phyloP scores from a whole-genome alignment of 2,113 vertebrate genomes.

The Herpetotheres cachinnans region DNA sequence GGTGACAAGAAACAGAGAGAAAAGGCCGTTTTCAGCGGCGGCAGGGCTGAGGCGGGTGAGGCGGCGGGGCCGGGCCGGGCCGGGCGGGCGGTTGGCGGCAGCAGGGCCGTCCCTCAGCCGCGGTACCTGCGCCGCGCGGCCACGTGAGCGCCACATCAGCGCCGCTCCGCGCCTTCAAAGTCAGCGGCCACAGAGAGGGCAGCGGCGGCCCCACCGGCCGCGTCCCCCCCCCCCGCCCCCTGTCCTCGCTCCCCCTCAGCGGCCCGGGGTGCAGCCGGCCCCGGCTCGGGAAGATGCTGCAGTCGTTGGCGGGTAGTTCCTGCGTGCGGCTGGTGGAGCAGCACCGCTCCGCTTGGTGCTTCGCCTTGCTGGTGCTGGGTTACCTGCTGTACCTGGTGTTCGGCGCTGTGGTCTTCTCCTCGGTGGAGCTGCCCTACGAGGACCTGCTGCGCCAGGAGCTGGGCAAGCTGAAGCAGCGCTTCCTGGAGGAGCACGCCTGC shows the following conservation, averaged over 20 bases:
- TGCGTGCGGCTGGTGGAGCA: constrained; percentile 88
- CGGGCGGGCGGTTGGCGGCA: background rate
- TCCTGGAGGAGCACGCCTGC: constrained; percentile 87
- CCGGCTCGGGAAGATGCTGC: constrained; percentile 82
- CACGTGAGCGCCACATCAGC: constrained; percentile 76
- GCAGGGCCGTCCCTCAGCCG: background rate
- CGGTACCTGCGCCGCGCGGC: constrained; percentile 71
- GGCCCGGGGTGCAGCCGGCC: background rate
- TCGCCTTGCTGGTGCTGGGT: constrained; percentile 82
- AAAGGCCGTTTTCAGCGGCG: background rate
- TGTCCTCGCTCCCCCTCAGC: background rate
- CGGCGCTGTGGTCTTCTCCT: constrained; percentile 94
- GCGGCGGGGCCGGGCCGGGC: background rate
- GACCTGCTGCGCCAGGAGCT: constrained; percentile 90
- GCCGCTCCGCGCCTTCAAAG: background rate
- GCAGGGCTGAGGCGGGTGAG: background rate
- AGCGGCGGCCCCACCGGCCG: background rate
- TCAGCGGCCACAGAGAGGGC: background rate
- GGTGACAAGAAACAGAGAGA: background rate
- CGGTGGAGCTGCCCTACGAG: constrained; percentile 94
- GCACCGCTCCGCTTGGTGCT: constrained; percentile 92
- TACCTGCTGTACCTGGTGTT: constrained; percentile 91
- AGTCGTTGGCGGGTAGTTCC: constrained; percentile 86
- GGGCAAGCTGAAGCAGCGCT: constrained; percentile 82
- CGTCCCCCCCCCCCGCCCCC: background rate